Percentiles rank a stretch among this genome's conserved stretches.
Conservation (phyloP, 2,888 invertebrate genomes). For the Pachliopta kotzebuea region DNA sequence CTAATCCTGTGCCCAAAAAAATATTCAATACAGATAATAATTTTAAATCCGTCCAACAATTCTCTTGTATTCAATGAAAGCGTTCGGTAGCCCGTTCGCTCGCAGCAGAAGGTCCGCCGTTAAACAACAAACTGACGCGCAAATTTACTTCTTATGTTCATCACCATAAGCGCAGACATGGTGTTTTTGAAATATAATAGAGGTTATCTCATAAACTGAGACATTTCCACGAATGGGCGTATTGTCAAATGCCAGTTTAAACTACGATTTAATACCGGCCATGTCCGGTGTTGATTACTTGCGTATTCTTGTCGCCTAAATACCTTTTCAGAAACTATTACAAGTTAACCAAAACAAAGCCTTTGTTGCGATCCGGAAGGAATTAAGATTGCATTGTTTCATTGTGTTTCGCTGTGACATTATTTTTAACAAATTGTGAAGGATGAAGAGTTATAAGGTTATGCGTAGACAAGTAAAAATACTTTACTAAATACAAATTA, state of each 20-base stretch:
- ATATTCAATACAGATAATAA: slow-evolving; percentile 50
- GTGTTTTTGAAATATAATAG: neutral
- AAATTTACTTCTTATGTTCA: slow-evolving; percentile 3
- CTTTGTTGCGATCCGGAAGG: slow-evolving; percentile 65
- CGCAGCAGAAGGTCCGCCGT: slow-evolving; percentile 13
- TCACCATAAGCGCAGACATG: neutral
- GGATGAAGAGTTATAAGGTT: neutral
- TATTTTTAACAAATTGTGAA: neutral
- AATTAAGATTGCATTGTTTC: slow-evolving; percentile 34
- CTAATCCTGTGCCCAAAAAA: slow-evolving; percentile 57
- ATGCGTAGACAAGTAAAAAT: neutral
- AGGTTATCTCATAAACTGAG: neutral
- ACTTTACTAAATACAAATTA: no score
- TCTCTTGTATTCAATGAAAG: slow-evolving; percentile 48
- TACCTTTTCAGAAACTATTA: slow-evolving; percentile 38
- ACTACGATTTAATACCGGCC: slow-evolving; percentile 40
- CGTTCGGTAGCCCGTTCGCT: slow-evolving; percentile 37
- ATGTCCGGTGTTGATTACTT: slow-evolving; percentile 74
- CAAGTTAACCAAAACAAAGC: slow-evolving; percentile 59
- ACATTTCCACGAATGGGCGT: slow-evolving; percentile 39
- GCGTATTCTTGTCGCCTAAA: slow-evolving; percentile 46
- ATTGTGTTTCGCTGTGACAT: slow-evolving; percentile 9
- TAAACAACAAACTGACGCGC: neutral
- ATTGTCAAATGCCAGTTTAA: slow-evolving; percentile 40
- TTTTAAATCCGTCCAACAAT: slow-evolving; percentile 57